Base-by-base conservation (phyloP, 2,888 invertebrate genomes). In the Athalia cordata region DNA sequence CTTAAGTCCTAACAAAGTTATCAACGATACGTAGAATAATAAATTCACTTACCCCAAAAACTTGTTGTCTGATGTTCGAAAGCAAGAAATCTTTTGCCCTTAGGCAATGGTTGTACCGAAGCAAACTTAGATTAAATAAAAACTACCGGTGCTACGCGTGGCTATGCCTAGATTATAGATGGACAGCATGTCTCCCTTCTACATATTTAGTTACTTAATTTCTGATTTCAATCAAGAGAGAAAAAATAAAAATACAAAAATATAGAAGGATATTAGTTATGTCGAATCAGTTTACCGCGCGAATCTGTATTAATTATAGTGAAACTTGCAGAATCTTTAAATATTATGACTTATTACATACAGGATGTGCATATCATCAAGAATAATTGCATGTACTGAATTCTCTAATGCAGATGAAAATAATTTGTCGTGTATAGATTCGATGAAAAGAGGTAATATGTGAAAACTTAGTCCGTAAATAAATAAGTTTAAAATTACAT, bases 101-200 rank as follows among this genome's bases (percentile, higher is more conserved):
- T n/a, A 55, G n/a, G n/a, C 55, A 11, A 55, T 7, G n/a, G 55
- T 55, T n/a, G 2, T 29, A 29, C 29, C 29, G 29, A 29, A 29
- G 29, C 29, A 29, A 9, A n/a, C 43, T 11, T 61, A 65, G 65
- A 45, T 65, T 65, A 65, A 49, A 47, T 65, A 13, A 65, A 65
- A 11, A 65, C n/a, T 49, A 65, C 65, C n/a, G 65, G 65, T 65
- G 65, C 65, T 65, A 65, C 65, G 13, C n/a, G 65, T 45, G 45
- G 65, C 65, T 65, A 65, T 47, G 13, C 47, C 13, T 65, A 65
- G 65, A 47, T 65, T 65, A 45, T 65, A 65, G 65, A 55, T 11
- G 55, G 6, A 55, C n/a, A 55, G 7, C 9, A 55, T 55, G 55
- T 55, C 6, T 55, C n/a, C 55, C 47, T 65, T n/a, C 7, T 65